A percentile compares a stretch with the other conserved stretches of the same genome.
Evolutionary conservation across 92 coral and sea anemone genomes (phyloP).

Genomic region (Umimayanthus kanabou): DNA sequence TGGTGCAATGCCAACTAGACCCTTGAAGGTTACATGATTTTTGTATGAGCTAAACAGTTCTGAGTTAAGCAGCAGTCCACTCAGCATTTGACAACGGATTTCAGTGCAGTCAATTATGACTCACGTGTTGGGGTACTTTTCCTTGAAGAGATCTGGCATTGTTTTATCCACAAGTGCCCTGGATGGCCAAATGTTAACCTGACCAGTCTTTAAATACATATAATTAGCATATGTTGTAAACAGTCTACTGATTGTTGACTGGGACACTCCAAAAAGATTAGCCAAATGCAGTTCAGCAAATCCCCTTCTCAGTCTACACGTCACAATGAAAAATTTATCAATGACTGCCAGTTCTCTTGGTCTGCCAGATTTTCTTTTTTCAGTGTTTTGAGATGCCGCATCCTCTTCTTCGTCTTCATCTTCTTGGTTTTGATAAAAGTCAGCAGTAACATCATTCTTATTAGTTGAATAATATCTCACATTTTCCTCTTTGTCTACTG

Average conservation of each 20-base stretch:
- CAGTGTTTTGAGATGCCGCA: constrained; percentile 20
- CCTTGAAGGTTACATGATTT: constrained; percentile 19
- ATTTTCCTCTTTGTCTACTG: constrained; percentile 40
- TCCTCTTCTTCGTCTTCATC: not conserved
- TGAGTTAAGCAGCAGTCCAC: constrained; percentile 33
- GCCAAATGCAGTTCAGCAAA: constrained; percentile 44
- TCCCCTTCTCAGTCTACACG: constrained; percentile 55
- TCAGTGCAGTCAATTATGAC: constrained; percentile 17
- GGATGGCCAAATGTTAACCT: constrained; percentile 50
- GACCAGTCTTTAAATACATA: constrained; percentile 53
- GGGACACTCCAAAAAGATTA: constrained; percentile 49
- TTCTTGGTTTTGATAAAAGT: not conserved
- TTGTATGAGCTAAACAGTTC: constrained; percentile 27
- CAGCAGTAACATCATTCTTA: constrained; percentile 2
- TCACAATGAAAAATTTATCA: constrained; percentile 51
- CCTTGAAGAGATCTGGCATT: constrained; percentile 38
- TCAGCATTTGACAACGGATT: constrained; percentile 21
- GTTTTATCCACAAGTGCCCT: constrained; percentile 25
- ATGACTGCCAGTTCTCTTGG: constrained; percentile 37
- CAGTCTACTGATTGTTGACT: constrained; percentile 49
- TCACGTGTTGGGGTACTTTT: constrained; percentile 20
- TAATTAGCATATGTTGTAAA: constrained; percentile 49
- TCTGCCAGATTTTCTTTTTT: constrained; percentile 26
- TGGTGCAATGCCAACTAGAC: constrained; percentile 37
- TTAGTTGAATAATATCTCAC: constrained; percentile 21